Evolutionary conservation across 2,888 invertebrate genomes (phyloP).

Genomic region (Andrena fulva): DNA sequence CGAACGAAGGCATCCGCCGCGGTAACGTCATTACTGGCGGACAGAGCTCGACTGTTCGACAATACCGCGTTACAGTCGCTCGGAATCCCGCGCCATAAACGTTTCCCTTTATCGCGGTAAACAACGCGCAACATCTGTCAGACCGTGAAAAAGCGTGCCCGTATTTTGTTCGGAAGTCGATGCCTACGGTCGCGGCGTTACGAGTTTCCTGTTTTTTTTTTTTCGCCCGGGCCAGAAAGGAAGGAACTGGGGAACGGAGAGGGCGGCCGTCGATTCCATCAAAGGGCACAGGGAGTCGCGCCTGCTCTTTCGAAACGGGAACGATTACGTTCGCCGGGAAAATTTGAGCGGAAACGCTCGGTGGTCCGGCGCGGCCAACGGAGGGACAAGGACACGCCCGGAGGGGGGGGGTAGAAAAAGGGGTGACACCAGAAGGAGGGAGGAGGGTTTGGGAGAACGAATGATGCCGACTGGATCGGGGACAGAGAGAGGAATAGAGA

Average conservation of each 20-base stretch:
- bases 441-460: conserved; percentile 15
- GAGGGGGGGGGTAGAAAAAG: not conserved
- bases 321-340: conserved; percentile 69
- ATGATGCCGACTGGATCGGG: conserved; percentile 36
- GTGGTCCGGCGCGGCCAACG: conserved; percentile 34
- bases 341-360: conserved; percentile 69
- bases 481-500: conserved; percentile 1
- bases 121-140: conserved; percentile 44
- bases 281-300: conserved; percentile 58
- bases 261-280: conserved; percentile 44
- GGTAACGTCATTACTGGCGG: conserved; percentile 11
- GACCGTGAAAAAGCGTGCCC: conserved; percentile 11
- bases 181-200: conserved; percentile 43
- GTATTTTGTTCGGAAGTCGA: conserved; percentile 39
- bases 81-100: conserved; percentile 7
- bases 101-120: conserved; percentile 25
- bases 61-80: not conserved
- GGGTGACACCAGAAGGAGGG: not conserved
- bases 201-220: conserved; percentile 40
- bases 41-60: not conserved
- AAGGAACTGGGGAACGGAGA: conserved; percentile 1
- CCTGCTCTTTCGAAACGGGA: conserved; percentile 52
- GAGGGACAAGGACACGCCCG: conserved; percentile 8
- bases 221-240: not conserved
- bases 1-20: not conserved